Percentiles rank a stretch among this genome's conserved stretches.
Evolutionary conservation across 2,888 invertebrate species (phyloP).

Genomic region (Onthophagus sagittarius): DNA sequence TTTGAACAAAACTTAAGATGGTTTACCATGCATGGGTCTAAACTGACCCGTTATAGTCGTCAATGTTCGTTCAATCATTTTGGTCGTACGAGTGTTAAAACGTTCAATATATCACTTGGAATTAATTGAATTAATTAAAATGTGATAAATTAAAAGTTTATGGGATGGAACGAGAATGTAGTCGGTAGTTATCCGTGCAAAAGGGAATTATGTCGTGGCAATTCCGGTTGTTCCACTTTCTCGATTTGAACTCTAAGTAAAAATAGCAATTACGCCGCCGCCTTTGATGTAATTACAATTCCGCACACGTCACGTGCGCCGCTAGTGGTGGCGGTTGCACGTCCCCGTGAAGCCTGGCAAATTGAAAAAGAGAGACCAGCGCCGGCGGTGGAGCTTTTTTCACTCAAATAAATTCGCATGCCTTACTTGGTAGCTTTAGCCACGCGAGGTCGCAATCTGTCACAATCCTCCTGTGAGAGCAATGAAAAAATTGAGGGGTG

Average conservation of each 20-base stretch:
- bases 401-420: slow-evolving; percentile 3
- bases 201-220: neutral
- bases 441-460: slow-evolving; percentile 8
- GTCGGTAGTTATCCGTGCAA: neutral
- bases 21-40: too few relatives aligned
- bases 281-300: neutral
- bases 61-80: too few relatives aligned
- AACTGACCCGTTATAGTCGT: too few relatives aligned
- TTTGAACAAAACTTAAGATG: too few relatives aligned
- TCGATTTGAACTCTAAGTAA: neutral
- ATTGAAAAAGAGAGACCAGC: neutral
- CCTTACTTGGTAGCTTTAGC: neutral
- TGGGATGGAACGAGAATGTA: neutral
- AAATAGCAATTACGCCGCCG: neutral
- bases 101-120: too few relatives aligned
- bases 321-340: neutral
- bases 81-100: too few relatives aligned
- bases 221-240: neutral
- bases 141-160: neutral
- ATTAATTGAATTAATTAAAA: neutral
- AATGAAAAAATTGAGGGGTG: neutral
- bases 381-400: neutral
- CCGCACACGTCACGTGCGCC: neutral
- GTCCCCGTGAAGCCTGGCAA: neutral
- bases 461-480: neutral